phyloP scores from a whole-genome alignment of 2,888 invertebrate species.

The Drosophila prolongata region DNA sequence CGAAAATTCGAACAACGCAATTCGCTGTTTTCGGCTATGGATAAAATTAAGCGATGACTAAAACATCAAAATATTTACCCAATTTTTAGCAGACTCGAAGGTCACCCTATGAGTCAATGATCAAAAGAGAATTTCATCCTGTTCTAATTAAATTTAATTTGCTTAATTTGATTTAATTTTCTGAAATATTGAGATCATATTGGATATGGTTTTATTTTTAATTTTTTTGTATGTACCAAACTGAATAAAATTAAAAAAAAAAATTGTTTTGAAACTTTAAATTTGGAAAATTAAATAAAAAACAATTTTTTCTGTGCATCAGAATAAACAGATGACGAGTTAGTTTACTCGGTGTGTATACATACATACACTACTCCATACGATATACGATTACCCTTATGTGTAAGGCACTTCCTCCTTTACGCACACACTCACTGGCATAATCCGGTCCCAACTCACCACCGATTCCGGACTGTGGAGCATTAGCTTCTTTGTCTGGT shows the following conservation, averaged over 20 bases:
- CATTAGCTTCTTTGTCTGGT: constrained; percentile 60
- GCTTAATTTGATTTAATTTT: constrained; percentile 1
- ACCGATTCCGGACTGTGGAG: constrained; percentile 25
- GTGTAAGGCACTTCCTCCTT: constrained; percentile 52
- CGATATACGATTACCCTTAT: constrained; percentile 36
- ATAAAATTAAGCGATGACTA: constrained; percentile 56
- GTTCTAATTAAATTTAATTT: constrained; percentile 55
- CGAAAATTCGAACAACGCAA: constrained; percentile 68
- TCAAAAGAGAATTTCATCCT: constrained; percentile 24
- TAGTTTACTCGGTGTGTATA: constrained; percentile 15
- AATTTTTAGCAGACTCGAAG: constrained; percentile 54
- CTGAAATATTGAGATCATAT: not conserved
- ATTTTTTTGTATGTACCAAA: no score
- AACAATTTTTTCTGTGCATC: constrained; percentile 13
- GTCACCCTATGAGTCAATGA: constrained; percentile 51
- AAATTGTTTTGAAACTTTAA: not conserved
- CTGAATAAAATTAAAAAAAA: no score
- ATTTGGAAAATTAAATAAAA: not conserved
- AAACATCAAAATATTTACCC: constrained; percentile 41
- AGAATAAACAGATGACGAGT: constrained; percentile 38
- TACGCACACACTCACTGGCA: constrained; percentile 49
- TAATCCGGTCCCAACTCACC: constrained; percentile 39
- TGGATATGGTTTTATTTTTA: not conserved
- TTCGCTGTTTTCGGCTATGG: constrained; percentile 37
- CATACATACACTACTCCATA: constrained; percentile 17